Conservation (phyloP, 2,888 invertebrate species). For the Auanema sp. region DNA sequence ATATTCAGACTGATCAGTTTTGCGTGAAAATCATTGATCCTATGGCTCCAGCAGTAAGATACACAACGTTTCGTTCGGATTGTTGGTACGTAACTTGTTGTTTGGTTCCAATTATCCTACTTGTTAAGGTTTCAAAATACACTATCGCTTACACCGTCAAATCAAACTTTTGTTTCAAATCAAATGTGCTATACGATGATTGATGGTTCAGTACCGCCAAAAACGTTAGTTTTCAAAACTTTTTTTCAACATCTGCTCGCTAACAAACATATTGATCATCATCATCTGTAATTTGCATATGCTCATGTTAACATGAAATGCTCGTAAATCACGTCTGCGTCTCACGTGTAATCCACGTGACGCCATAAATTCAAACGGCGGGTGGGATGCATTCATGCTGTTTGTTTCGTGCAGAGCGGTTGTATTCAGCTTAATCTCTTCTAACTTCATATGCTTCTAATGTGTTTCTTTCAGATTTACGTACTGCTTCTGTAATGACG, state of each 20-base stretch:
- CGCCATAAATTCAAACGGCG: not conserved
- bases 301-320: too few species aligned
- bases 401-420: too few species aligned
- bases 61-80: conserved; percentile 23
- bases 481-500: conserved; percentile 26
- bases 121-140: conserved; percentile 16
- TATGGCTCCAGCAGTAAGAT: conserved; percentile 17
- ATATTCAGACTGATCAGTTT: conserved; percentile 20
- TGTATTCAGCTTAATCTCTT: not conserved
- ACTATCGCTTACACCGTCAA: conserved; percentile 20
- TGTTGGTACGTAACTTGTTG: conserved; percentile 9
- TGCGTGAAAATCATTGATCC: conserved; percentile 27
- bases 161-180: conserved; percentile 14
- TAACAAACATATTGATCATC: too few species aligned
- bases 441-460: not conserved
- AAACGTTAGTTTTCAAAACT: conserved; percentile 7
- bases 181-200: conserved; percentile 20
- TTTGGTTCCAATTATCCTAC: not conserved
- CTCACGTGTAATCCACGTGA: not conserved
- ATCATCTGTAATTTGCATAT: too few species aligned
- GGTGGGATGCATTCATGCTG: not conserved
- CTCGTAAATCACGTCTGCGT: not conserved
- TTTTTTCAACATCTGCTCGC: not conserved
- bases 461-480: conserved; percentile 14
- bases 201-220: conserved; percentile 21